Base-by-base conservation (phyloP, 92 coral and sea anemone genomes). In the Muricea muricata region DNA sequence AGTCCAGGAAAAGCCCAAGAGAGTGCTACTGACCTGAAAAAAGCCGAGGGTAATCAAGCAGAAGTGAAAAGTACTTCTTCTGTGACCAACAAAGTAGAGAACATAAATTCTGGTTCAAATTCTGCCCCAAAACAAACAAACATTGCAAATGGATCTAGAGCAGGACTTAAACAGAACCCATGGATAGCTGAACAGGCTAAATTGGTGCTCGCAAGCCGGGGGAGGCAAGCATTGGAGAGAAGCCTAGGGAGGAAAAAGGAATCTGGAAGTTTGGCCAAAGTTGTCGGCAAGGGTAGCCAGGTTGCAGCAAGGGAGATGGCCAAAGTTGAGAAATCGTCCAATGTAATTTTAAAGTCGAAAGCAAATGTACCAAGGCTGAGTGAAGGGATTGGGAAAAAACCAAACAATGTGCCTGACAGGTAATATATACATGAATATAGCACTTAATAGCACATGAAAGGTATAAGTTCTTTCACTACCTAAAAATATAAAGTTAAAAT, bases 181-280 rank as follows among this genome's bases (percentile, higher is more conserved):
- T 96, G 99, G 99, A 93, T 96, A 9, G 91, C 95, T 42, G 99
- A 96, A 28, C 99, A 96, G 78, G 99, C 99, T 7, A 96, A 81
- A 58, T 85, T 63, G 24, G 99, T 96, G 32, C 91, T 91, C 7
- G 65, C 89, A 7, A 93, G 94, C 55, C 82, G 99, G 40, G 99
- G 99, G 0, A 88, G 85, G 32, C 92, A 90, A 13, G 99, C 96
- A 0, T 82, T 96, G 47, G 85, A 84, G 18, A 86, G 71, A 29
- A 61, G 87, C 35, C 81, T 76, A 2, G 81, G 61, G 1, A 18
- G 81, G 15, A 76, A 54, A 8, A 52, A 50, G 68, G 57, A 1
- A 28, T 7, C 33, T 0, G 67, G 24, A 7, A 55, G 1, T 7
- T 63, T 29, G 70, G 70, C 46, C 25, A 12, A 26, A 39, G 6